Base-by-base conservation (phyloP, 2,113 vertebrate genomes). In the Scortum barcoo region DNA sequence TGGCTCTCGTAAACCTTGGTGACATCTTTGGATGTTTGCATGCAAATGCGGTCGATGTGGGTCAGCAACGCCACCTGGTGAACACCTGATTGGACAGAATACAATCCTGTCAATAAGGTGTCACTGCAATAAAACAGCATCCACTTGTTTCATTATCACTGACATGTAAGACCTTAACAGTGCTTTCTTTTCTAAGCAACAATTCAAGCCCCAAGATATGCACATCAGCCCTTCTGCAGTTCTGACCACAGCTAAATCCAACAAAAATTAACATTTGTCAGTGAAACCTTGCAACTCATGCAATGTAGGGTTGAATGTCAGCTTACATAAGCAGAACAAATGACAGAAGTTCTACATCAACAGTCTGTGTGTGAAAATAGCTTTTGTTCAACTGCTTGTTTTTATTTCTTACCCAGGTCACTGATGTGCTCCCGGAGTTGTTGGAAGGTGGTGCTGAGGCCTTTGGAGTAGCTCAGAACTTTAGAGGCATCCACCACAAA, bases 61-160 rank as follows among this genome's bases (percentile, higher is more conserved):
- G 94, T 95, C 78, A 95, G 74, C 82, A 95, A 78, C 33, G 91
- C 92, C 68, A 95, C 93, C 72, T 95, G 95, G 72, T 94, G 94
- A 57, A 95, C 84, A 69, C 93, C 94, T 95, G 53, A 50, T 6
- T 6, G 63, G 16, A 69, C 16, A 71, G 4, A 81, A 77, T 3
- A 71, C 9, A 74, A 14, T 16, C 17, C 19, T n/a, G 38, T 58
- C 9, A 53, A 69, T 13, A 33, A 67, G 36, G 26, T 14, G 62
- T 81, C 14, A 22, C 17, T 20, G 38, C 4, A 44, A 26, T 42
- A 11, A 46, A 74, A 60, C 4, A 8, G 19, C 17, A 36, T 56
- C 46, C 14, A 20, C 60, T n/a, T 24, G 9, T 75, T 28, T 8
- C 2, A 42, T 53, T 42, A 75, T 24, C 5, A 42, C 48, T 7